Conservation (phyloP, 2,797 vertebrate species). For the Decapterus maruadsi region DNA sequence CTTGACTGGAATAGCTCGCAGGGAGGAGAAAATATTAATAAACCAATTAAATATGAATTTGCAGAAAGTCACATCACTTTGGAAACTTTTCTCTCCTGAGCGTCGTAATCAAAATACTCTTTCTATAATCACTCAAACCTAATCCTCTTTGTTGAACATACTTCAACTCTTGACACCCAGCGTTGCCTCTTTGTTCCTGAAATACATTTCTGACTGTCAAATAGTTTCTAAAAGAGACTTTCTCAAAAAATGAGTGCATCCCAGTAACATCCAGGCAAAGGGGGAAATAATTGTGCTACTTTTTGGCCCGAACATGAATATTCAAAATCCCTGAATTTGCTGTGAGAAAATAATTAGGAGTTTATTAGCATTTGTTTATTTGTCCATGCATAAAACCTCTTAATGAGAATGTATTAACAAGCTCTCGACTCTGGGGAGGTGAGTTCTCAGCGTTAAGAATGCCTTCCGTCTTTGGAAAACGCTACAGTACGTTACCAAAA, state of each 20-base stretch:
- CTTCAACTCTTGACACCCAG: constrained; percentile 13
- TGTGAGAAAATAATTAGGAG: constrained; percentile 83
- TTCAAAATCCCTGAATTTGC: constrained; percentile 77
- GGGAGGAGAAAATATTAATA: constrained; percentile 33
- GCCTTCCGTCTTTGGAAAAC: constrained; percentile 63
- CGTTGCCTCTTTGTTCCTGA: constrained; percentile 39
- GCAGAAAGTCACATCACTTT: constrained; percentile 39
- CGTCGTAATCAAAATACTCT: constrained; percentile 52
- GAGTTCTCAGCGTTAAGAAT: constrained; percentile 55
- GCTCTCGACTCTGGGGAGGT: constrained; percentile 74
- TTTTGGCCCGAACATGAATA: constrained; percentile 81
- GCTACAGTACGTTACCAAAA: constrained; percentile 15
- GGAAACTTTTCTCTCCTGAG: constrained; percentile 19
- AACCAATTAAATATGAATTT: constrained; percentile 51
- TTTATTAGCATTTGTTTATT: constrained; percentile 87
- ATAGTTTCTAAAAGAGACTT: constrained; percentile 35
- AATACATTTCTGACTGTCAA: constrained; percentile 42
- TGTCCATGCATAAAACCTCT: constrained; percentile 81
- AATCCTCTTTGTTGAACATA: constrained; percentile 40
- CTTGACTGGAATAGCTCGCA: constrained; percentile 7
- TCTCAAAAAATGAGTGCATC: constrained; percentile 35
- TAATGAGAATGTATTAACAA: constrained; percentile 84
- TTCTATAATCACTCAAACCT: constrained; percentile 34
- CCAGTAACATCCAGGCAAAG: constrained; percentile 60
- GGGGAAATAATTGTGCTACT: constrained; percentile 67